Conservation (phyloP, 2,888 invertebrate genomes). For the Cacoxenus indagator region DNA sequence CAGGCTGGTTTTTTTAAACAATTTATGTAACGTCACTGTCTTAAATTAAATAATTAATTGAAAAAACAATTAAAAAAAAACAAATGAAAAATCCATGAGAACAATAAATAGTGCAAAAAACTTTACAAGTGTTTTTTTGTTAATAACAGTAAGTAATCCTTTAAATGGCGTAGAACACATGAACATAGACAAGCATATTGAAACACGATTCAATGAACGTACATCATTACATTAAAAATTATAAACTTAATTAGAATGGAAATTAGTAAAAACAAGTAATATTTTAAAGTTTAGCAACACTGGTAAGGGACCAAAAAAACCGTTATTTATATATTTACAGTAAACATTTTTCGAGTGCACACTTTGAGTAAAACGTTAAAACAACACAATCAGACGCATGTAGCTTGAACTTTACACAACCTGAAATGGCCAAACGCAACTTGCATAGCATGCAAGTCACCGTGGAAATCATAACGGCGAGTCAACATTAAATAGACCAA, state of each 20-base stretch:
- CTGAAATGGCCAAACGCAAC: neutral
- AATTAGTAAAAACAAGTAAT: neutral
- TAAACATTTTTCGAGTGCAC: slow-evolving; percentile 11
- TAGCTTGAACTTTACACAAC: neutral
- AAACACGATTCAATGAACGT: neutral
- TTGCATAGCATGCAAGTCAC: neutral
- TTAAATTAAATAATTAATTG: neutral
- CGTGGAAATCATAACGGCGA: neutral
- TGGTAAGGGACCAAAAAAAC: neutral
- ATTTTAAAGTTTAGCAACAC: neutral
- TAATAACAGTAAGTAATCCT: neutral
- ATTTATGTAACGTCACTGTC: neutral
- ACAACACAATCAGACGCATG: neutral
- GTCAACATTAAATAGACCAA: slow-evolving; percentile 9
- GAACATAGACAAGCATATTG: slow-evolving; percentile 31
- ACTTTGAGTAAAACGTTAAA: neutral
- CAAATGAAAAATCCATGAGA: no score
- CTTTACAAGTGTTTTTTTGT: slow-evolving; percentile 44
- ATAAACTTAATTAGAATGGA: neutral
- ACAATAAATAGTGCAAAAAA: slow-evolving; percentile 66
- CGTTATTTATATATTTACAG: neutral
- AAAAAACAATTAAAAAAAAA: slow-evolving; percentile 19
- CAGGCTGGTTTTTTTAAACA: slow-evolving; percentile 6
- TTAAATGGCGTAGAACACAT: neutral
- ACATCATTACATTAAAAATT: neutral